phyloP scores from a whole-genome alignment of 2,797 vertebrate genomes.

The Mormyrus hasselquistii region DNA sequence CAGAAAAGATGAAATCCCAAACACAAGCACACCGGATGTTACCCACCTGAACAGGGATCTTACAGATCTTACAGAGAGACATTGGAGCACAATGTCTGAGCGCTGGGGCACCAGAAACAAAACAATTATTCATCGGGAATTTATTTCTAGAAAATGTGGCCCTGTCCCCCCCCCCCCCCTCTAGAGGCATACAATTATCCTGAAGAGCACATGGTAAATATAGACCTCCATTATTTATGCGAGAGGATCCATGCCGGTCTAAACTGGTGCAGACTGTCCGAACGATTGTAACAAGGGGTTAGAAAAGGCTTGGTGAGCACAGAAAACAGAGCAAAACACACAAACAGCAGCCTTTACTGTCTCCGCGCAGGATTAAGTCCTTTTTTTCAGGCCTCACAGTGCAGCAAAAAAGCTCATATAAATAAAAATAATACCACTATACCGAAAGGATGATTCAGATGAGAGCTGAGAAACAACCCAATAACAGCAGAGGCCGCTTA shows the following conservation, averaged over 20 bases:
- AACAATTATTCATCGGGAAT: conserved; percentile 23
- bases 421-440: neutral
- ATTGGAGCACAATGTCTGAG: neutral
- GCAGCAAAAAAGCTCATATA: neutral
- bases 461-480: neutral
- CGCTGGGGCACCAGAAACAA: neutral
- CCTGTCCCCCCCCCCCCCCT: conserved; percentile 16
- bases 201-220: conserved; percentile 35
- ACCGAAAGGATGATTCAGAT: neutral
- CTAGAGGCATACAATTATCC: conserved; percentile 35
- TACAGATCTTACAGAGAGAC: neutral
- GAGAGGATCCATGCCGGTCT: conserved; percentile 27
- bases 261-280: conserved; percentile 27
- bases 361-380: conserved; percentile 2
- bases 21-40: neutral
- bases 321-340: conserved; percentile 3
- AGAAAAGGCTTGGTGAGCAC: neutral
- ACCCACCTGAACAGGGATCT: neutral
- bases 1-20: neutral
- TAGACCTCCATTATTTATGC: conserved; percentile 37
- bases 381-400: neutral
- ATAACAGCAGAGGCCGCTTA: neutral
- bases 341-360: conserved; percentile 6
- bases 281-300: conserved; percentile 25
- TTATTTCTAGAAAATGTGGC: conserved; percentile 31